Conservation (phyloP, 2,797 vertebrate species). For the Petrocephalus sullivani region DNA sequence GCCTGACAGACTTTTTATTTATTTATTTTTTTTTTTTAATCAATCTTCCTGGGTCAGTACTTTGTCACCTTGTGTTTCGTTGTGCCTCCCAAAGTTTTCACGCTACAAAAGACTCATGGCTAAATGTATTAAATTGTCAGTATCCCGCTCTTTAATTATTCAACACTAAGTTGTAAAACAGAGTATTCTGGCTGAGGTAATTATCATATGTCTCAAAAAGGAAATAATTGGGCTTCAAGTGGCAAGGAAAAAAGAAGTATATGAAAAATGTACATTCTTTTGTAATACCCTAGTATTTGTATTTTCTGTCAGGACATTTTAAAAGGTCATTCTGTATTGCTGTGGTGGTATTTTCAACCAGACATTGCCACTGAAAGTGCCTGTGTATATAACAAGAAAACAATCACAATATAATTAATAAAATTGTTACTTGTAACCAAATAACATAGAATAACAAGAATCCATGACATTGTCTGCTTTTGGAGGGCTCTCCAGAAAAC, state of each 20-base stretch:
- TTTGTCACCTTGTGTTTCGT: background rate
- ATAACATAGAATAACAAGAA: background rate
- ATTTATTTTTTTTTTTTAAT: no score
- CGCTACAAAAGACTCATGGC: background rate
- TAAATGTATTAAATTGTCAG: slow-evolving; percentile 10
- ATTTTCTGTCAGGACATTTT: slow-evolving; percentile 3
- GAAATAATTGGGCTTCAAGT: slow-evolving; percentile 8
- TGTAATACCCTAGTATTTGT: background rate
- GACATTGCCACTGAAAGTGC: background rate
- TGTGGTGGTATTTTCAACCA: background rate
- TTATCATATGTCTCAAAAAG: background rate
- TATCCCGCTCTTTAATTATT: background rate
- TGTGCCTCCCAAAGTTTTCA: background rate
- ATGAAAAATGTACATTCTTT: background rate
- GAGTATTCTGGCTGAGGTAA: background rate
- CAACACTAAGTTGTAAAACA: slow-evolving; percentile 11
- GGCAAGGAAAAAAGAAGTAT: background rate
- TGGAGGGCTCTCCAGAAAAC: background rate
- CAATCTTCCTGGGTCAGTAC: background rate
- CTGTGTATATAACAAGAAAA: background rate
- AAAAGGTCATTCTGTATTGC: background rate
- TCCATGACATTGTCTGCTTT: background rate
- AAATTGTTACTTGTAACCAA: background rate
- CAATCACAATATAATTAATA: slow-evolving; percentile 9
- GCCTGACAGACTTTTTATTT: background rate